Base-by-base conservation (phyloP, 2,888 invertebrate species). In the Morpho achilles region DNA sequence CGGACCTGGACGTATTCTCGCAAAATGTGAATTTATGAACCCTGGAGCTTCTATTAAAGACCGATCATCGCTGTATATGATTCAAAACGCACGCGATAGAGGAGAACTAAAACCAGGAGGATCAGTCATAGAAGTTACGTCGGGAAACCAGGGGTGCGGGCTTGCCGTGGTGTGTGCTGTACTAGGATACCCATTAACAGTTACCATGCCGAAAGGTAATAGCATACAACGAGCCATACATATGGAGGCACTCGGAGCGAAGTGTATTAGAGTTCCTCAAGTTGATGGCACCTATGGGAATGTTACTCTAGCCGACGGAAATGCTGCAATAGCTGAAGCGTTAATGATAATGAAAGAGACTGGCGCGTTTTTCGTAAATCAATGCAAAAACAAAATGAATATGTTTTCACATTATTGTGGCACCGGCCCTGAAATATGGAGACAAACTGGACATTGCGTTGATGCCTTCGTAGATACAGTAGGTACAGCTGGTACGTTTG, bases 11-110 rank as follows among this genome's bases (percentile, higher is more conserved):
- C 72, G 89, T 40, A 80, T 89, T 58, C 69, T 89, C 47, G 89
- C 80, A 1, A 89, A 89, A 80, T 89, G 89, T 72, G 89, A 89
- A 68, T 89, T 84, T 61, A 89, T 87, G 87, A 89, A 88, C 57
- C 89, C 89, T 7, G 87, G 89, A 43, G 89, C 80, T 9, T 89
- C 89, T 2, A 79, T 89, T 44, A 89, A 89, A 74, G 82, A 82
- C 57, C 82, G 89, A n/a, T 88, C 89, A 2, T 81, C 89, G 0
- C 63, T 88, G 47, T 73, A 79, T 61, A 89, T 89, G 89, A 80
- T 89, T 57, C 64, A 73, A 43, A 72, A 72, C 49, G 89, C 89
- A 2, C 60, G 69, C 2, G 74, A 73, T 32, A 72, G 70, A n/a
- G 88, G 89, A 7, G 74, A 75, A 4, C 61, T 89, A 49, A 76